These are phyloP conservation scores for Cyanocitta stelleri DNA, from an alignment of 2,113 vertebrate species.

Conservation along the genomic window DNA sequence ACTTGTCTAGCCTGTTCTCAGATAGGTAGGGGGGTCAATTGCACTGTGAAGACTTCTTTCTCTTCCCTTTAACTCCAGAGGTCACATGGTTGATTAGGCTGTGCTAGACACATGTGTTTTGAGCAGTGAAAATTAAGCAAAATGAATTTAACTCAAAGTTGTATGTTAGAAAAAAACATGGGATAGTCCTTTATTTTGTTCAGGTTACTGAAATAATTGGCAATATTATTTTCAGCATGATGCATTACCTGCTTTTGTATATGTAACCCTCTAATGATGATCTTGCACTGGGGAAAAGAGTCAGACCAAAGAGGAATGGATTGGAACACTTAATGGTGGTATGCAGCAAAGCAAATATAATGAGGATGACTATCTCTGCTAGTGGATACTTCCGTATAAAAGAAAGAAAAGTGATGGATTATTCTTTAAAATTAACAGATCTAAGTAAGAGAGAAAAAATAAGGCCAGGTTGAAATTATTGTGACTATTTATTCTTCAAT, in stretches of 20 bases:
- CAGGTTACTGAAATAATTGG: not conserved
- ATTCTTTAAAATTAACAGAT: not conserved
- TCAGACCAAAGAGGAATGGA: not conserved
- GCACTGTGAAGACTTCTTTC: not conserved
- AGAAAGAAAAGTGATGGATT: not conserved
- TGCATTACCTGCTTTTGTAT: not conserved
- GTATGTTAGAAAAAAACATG: not conserved
- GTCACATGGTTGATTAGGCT: not conserved
- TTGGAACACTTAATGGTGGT: not conserved
- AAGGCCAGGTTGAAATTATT: not conserved
- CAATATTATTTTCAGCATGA: not conserved
- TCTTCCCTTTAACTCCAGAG: not conserved
- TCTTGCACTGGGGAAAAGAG: not conserved
- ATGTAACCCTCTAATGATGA: not conserved
- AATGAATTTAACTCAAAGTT: not conserved
- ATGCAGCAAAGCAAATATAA: not conserved
- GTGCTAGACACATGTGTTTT: not conserved
- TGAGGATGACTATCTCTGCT: not conserved
- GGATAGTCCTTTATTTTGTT: not conserved
- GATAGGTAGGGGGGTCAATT: not conserved
- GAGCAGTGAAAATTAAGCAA: not conserved
- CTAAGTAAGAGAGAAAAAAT: not conserved
- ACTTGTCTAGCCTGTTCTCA: not conserved
- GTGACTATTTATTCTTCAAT: not conserved
- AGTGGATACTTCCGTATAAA: not conserved